A percentile compares a stretch with the other conserved stretches of the same genome.
Conservation (phyloP, 2,113 vertebrate species). For the Pseudopodoces humilis region DNA sequence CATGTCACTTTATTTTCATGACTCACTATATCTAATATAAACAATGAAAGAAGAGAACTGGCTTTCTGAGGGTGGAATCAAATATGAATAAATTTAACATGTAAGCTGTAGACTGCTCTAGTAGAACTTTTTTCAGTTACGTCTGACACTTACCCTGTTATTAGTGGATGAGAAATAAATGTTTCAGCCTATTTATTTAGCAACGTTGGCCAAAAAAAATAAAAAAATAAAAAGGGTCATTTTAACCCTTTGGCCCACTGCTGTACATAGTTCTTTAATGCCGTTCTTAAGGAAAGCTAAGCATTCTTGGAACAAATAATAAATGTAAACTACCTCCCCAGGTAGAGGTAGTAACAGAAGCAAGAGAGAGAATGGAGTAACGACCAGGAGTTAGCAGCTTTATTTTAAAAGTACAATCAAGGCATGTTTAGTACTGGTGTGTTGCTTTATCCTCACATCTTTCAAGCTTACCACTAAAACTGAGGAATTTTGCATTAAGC, state of each 20-base stretch:
- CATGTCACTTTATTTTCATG: constrained; percentile 57
- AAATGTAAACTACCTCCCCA: neutral
- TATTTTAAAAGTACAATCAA: neutral
- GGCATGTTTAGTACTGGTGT: neutral
- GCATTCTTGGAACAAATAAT: neutral
- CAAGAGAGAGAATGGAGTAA: neutral
- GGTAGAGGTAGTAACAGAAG: neutral
- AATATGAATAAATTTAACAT: constrained; percentile 50
- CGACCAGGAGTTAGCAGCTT: constrained; percentile 19
- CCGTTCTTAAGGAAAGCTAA: neutral
- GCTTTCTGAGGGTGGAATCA: constrained; percentile 49
- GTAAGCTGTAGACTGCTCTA: neutral
- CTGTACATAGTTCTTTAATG: neutral
- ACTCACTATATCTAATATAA: constrained; percentile 56
- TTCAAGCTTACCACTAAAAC: neutral
- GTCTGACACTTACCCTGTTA: neutral
- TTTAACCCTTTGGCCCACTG: neutral
- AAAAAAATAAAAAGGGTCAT: neutral
- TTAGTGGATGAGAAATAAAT: neutral
- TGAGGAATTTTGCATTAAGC: neutral
- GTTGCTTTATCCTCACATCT: neutral
- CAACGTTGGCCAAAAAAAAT: neutral
- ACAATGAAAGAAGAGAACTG: constrained; percentile 37
- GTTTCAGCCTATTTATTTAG: neutral
- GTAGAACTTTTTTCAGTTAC: neutral